Conservation (phyloP, 2,113 vertebrate species). For the Apistogramma diplotaenia region DNA sequence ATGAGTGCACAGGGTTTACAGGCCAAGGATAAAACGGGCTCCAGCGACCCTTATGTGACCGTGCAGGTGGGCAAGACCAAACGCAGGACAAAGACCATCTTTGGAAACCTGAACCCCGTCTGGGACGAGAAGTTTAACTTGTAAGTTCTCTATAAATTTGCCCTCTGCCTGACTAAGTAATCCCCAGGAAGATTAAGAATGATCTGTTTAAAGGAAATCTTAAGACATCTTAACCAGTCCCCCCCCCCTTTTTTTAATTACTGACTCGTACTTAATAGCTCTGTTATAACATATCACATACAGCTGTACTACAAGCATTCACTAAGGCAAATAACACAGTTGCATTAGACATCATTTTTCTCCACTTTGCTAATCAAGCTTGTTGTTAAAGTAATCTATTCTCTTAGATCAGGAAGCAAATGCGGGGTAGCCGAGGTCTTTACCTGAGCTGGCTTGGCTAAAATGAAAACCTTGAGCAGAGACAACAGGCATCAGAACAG, state of each 20-base stretch:
- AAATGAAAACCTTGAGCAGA: neutral
- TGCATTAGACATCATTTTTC: neutral
- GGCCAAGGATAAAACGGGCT: slow-evolving; percentile 98
- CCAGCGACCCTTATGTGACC: slow-evolving; percentile 96
- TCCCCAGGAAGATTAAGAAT: slow-evolving; percentile 6
- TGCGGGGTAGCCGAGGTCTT: too few species aligned
- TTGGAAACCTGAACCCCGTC: slow-evolving; percentile 95
- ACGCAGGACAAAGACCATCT: slow-evolving; percentile 95
- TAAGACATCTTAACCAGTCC: slow-evolving; percentile 5
- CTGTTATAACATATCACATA: neutral
- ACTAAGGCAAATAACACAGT: neutral
- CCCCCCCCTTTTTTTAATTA: neutral
- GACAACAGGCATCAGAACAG: neutral
- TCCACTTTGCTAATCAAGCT: neutral
- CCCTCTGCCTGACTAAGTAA: neutral
- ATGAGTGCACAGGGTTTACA: slow-evolving; percentile 96
- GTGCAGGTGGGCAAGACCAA: slow-evolving; percentile 98
- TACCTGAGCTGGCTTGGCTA: neutral
- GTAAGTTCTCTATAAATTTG: slow-evolving; percentile 75
- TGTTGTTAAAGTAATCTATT: neutral
- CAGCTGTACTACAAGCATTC: neutral
- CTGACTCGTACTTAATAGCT: neutral
- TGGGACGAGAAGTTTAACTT: slow-evolving; percentile 99
- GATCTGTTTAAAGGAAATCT: neutral
- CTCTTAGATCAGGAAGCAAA: neutral